Percentiles rank a stretch among this genome's conserved stretches.
Conservation (phyloP, 1,140 invertebrate species). For the Euwallacea fornicatus region DNA sequence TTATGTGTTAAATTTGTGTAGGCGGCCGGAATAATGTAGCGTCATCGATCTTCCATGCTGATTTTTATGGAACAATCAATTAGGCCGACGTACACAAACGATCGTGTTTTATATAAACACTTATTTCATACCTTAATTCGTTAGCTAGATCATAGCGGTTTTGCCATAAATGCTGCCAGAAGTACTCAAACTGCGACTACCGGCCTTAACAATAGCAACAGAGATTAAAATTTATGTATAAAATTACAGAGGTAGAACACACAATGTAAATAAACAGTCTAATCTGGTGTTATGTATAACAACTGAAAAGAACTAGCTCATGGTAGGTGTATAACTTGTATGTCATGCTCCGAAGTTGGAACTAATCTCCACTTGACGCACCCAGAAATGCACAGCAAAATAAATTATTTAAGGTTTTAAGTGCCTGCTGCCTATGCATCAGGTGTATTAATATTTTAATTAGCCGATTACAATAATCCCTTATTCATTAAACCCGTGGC, state of each 20-base stretch:
- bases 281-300: slow-evolving; percentile 35
- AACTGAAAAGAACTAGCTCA: slow-evolving; percentile 29
- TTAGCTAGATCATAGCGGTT: too few relatives aligned
- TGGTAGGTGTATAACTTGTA: slow-evolving; percentile 34
- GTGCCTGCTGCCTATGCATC: slow-evolving; percentile 23
- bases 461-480: slow-evolving; percentile 35
- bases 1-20: slow-evolving; percentile 31
- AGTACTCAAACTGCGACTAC: too few relatives aligned
- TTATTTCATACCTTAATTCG: neutral
- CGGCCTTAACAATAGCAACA: neutral
- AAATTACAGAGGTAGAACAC: slow-evolving; percentile 28
- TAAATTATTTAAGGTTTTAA: slow-evolving; percentile 27
- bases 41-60: slow-evolving; percentile 28
- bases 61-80: slow-evolving; percentile 36
- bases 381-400: slow-evolving; percentile 23
- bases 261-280: slow-evolving; percentile 22
- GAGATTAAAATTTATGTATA: slow-evolving; percentile 18
- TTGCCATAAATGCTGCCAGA: too few relatives aligned
- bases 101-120: slow-evolving; percentile 10
- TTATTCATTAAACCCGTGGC: slow-evolving; percentile 27
- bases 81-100: slow-evolving; percentile 20
- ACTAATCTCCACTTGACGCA: slow-evolving; percentile 29
- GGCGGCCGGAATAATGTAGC: slow-evolving; percentile 20
- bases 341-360: slow-evolving; percentile 25
- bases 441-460: slow-evolving; percentile 37